Evolutionary conservation across 2,888 invertebrate genomes (phyloP).

Genomic region (Erannis defoliaria): DNA sequence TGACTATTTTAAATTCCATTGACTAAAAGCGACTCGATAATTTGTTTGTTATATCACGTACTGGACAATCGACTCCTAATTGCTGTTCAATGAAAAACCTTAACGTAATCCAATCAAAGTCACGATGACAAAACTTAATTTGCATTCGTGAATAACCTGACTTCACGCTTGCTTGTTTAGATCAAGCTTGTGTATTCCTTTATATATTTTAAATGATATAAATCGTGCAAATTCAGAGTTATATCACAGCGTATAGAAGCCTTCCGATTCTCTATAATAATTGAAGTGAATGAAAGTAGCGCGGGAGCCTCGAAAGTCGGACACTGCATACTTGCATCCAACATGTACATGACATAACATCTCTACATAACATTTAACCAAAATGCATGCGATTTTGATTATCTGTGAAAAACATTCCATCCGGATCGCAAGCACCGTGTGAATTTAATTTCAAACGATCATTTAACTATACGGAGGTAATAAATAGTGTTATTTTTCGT

Average conservation of each 20-base stretch:
- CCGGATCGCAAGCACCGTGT: constrained; percentile 40
- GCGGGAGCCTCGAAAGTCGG: constrained; percentile 53
- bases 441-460: constrained; percentile 37
- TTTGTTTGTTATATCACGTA: constrained; percentile 60
- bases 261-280: constrained; percentile 53
- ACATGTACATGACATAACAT: constrained; percentile 54
- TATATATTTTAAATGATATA: background rate
- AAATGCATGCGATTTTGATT: constrained; percentile 36
- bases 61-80: constrained; percentile 51
- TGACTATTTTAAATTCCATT: constrained; percentile 58
- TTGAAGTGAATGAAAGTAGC: constrained; percentile 46
- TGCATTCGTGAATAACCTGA: constrained; percentile 34
- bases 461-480: constrained; percentile 36
- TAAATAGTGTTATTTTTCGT: constrained; percentile 41
- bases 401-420: constrained; percentile 38
- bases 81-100: constrained; percentile 48
- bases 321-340: constrained; percentile 43
- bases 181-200: constrained; percentile 4
- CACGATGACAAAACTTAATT: constrained; percentile 39
- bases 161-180: constrained; percentile 24
- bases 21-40: constrained; percentile 50
- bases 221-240: constrained; percentile 13
- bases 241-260: constrained; percentile 51
- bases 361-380: constrained; percentile 27
- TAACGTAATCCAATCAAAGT: constrained; percentile 38